phyloP scores from a whole-genome alignment of 2,113 vertebrate genomes.

The Pseudorectes ferrugineus region DNA sequence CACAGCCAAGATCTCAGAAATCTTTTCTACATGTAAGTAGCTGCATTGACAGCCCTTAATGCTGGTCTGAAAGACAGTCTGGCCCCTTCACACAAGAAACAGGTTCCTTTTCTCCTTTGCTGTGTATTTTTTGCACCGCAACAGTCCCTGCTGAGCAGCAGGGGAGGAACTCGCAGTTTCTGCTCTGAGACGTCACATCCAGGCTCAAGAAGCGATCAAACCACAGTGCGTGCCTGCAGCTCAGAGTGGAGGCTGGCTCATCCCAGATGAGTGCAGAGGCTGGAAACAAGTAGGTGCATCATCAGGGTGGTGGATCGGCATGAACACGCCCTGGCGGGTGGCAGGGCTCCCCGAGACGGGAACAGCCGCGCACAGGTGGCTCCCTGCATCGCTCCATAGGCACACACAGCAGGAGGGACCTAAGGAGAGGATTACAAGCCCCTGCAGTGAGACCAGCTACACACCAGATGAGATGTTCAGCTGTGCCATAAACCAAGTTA shows the following conservation, averaged over 20 bases:
- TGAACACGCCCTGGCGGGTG: fast-evolving
- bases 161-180: not conserved
- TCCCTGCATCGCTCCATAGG: fast-evolving
- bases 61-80: not conserved
- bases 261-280: not conserved
- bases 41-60: not conserved
- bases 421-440: not conserved
- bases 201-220: fast-evolving
- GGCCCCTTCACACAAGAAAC: not conserved
- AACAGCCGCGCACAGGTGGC: fast-evolving
- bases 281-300: not conserved
- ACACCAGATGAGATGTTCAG: fast-evolving
- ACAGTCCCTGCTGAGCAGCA: not conserved
- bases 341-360: fast-evolving
- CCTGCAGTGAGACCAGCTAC: not conserved
- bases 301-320: fast-evolving
- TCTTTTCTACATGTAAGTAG: not conserved
- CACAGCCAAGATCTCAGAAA: not conserved
- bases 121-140: not conserved
- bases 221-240: not conserved
- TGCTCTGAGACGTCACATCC: not conserved
- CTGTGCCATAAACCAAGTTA: not conserved
- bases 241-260: not conserved
- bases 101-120: not conserved
- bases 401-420: not conserved